A percentile compares a stretch with the other conserved stretches of the same genome.
These are phyloP conservation scores for Squalus acanthias DNA, from an alignment of 2,797 vertebrate species.

Conservation along the genomic window DNA sequence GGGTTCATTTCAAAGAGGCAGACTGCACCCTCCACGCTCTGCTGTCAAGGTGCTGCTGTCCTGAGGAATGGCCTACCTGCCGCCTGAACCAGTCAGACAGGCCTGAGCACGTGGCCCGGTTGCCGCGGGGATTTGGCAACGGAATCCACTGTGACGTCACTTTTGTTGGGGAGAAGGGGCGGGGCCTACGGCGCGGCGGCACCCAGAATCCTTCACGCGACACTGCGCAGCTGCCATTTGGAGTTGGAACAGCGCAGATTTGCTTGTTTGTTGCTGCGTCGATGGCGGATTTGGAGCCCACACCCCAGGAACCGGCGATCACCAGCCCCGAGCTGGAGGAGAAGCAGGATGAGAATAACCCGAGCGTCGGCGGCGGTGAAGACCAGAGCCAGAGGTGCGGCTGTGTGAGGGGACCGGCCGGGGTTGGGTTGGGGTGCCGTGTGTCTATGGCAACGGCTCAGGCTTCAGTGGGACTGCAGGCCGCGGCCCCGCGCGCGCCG, in stretches of 20 bases:
- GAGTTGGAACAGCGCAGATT: neutral
- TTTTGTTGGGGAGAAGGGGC: neutral
- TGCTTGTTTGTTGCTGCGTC: neutral
- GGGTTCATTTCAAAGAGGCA: neutral
- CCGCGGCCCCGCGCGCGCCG: neutral
- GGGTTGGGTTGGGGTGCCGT: neutral
- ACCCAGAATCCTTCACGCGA: slow-evolving; percentile 26
- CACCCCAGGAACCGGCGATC: slow-evolving; percentile 18
- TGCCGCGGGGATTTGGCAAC: neutral
- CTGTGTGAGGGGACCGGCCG: neutral
- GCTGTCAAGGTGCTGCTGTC: neutral
- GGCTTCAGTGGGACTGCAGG: neutral
- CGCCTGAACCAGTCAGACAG: neutral
- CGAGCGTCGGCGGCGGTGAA: neutral
- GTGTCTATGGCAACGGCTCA: slow-evolving; percentile 29
- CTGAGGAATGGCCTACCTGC: neutral
- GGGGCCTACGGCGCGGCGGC: neutral
- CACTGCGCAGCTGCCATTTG: neutral
- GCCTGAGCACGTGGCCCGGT: neutral
- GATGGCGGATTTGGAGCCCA: slow-evolving; percentile 29
- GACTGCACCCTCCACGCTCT: neutral
- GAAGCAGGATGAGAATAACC: slow-evolving; percentile 22
- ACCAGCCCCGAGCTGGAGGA: neutral
- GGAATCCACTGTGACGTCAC: neutral
- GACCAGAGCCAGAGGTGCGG: slow-evolving; percentile 26